These are phyloP conservation scores for Spheniscus humboldti DNA, from an alignment of 2,797 vertebrate species.

Conservation along the genomic window DNA sequence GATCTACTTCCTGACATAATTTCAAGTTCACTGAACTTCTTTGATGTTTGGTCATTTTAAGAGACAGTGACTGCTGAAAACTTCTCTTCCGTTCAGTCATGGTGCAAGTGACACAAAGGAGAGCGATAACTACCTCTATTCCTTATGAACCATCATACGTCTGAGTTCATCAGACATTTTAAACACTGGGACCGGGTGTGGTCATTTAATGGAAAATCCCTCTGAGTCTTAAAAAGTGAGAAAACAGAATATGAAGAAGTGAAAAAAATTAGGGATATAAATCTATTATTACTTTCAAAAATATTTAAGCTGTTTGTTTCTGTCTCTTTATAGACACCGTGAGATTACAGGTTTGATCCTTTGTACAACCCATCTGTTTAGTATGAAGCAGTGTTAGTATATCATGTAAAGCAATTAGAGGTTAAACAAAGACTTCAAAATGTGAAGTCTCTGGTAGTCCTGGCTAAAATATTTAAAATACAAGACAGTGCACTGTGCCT, in stretches of 20 bases:
- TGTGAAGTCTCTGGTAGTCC: background rate
- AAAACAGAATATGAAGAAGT: background rate
- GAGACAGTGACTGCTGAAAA: conserved; percentile 18
- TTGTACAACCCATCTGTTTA: background rate
- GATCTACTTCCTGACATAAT: conserved; percentile 55
- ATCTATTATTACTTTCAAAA: conserved; percentile 4
- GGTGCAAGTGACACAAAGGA: background rate
- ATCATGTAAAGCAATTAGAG: background rate
- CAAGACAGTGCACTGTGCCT: background rate
- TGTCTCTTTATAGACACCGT: background rate
- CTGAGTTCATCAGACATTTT: background rate
- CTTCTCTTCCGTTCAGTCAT: background rate
- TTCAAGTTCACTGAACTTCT: conserved; percentile 66
- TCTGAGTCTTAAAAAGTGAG: background rate
- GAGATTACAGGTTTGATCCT: background rate
- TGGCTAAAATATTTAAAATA: background rate
- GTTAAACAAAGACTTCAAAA: background rate
- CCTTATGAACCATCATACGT: background rate
- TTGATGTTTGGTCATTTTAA: conserved; percentile 49
- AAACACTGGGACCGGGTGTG: background rate
- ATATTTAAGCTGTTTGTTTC: conserved; percentile 12
- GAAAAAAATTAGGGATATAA: background rate
- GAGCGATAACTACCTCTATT: background rate
- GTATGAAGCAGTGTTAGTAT: background rate
- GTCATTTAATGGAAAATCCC: background rate